Percentiles rank a stretch among this genome's conserved stretches.
Conservation (phyloP, 1,140 invertebrate species). For the Ips nitidus region DNA sequence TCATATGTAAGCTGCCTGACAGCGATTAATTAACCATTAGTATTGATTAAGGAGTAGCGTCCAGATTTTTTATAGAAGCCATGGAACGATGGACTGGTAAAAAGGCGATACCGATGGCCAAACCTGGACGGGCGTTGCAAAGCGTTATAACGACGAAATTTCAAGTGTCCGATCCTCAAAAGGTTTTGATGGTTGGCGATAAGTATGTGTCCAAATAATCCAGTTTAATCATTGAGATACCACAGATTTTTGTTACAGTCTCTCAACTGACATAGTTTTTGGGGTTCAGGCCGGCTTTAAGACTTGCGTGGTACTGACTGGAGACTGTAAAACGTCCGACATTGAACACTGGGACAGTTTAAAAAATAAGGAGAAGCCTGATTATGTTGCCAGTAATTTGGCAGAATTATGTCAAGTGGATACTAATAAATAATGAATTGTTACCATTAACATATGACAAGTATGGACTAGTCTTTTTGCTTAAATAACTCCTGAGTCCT, state of each 20-base stretch:
- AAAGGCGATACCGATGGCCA: conserved; percentile 12
- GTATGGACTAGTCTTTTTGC: too few species aligned
- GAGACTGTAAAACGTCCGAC: conserved; percentile 1
- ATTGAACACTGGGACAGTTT: background rate
- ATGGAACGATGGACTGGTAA: conserved; percentile 14
- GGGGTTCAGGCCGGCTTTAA: conserved; percentile 13
- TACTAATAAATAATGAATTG: too few species aligned
- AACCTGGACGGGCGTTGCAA: conserved; percentile 10
- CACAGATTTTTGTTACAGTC: conserved; percentile 9
- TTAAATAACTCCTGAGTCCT: too few species aligned
- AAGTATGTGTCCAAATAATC: conserved; percentile 4
- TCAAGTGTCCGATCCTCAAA: conserved; percentile 1
- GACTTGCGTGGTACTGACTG: conserved; percentile 17
- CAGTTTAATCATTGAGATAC: background rate
- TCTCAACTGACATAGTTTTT: conserved; percentile 20
- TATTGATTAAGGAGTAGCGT: conserved; percentile 5
- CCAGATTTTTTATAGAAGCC: conserved; percentile 18
- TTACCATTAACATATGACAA: too few species aligned
- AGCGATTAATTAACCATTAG: background rate
- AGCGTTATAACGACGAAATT: conserved; percentile 8
- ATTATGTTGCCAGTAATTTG: conserved; percentile 9
- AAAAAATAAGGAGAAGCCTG: conserved; percentile 7
- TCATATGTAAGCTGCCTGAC: conserved; percentile 9
- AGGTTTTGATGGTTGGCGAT: conserved; percentile 21
- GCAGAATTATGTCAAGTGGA: conserved; percentile 3